Conservation (phyloP, 1,140 invertebrate species). For the Pseudomyrmex cubaensis region DNA sequence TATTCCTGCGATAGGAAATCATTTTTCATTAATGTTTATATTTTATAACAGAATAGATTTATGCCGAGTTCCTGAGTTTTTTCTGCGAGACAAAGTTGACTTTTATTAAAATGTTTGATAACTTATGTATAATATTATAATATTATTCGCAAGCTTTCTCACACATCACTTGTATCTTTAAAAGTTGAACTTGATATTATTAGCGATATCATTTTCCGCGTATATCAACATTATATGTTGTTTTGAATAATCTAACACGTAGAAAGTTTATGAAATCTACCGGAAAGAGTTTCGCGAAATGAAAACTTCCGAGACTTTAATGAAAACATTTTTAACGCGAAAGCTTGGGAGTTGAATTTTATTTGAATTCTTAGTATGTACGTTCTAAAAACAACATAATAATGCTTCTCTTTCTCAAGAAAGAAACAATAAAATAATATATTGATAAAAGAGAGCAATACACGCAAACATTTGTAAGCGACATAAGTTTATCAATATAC, state of each 20-base stretch:
- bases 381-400: background rate
- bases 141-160: conserved; percentile 16
- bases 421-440: background rate
- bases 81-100: background rate
- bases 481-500: background rate
- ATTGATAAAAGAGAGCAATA: background rate
- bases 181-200: background rate
- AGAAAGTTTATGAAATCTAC: no score
- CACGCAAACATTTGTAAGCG: background rate
- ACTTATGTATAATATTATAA: conserved; percentile 5
- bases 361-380: background rate
- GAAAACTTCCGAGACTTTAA: background rate
- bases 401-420: background rate
- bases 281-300: background rate
- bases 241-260: no score
- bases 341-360: conserved; percentile 13
- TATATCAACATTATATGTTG: no score
- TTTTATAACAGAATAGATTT: conserved; percentile 34
- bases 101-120: background rate
- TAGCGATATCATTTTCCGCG: no score
- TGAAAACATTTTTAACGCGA: conserved; percentile 7
- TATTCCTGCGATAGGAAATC: conserved; percentile 49
- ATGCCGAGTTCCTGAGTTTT: conserved; percentile 52
- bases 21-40: conserved; percentile 19
- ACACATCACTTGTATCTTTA: background rate